Evolutionary conservation across 2,797 vertebrate genomes (phyloP), one percentile per base, ranked within the genome.

Genomic region (Darevskia mixta): DNA sequence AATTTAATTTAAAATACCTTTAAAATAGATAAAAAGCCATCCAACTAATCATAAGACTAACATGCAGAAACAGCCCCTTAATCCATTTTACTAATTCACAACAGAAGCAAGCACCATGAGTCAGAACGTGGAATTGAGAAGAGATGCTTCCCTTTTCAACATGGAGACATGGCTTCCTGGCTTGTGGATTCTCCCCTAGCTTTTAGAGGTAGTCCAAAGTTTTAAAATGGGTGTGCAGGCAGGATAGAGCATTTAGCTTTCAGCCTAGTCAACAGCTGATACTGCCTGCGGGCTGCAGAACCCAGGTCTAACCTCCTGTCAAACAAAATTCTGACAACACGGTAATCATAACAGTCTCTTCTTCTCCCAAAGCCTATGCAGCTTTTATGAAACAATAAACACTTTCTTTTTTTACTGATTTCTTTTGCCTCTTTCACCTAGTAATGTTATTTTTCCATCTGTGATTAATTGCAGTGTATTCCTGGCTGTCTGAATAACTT

Each of bases 221-320:
- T 93, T 79, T 93, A 87, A 84, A 83, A 76, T 15, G n/a, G 13
- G 23, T 75, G 27, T 32, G n/a, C 64, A 29, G 49, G 32, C 15
- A 55, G 8, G 20, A 45, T 72, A 55, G 73, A 86, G 4, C 27
- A 4, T 88, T 87, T 93, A 38, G 64, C 8, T 32, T 29, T n/a
- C 38, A 61, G 4, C 35, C 88, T 18, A n/a, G n/a, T 25, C 10
- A 90, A 4, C 20, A 83, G 64, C 20, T 87, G 15, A 66, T 81
- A 0, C 20, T 88, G 91, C 86, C 71, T 77, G 25, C 71, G 85
- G 55, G 43, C 75, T 85, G 38, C 86, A 89, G 17, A 82, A 58
- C 72, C 86, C 85, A 66, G n/a, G 29, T 92, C 83, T 92, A 90
- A 69, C 9, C 75, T 90, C 71, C 32, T 81, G 32, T 88, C 43